Percentiles rank a stretch among this genome's conserved stretches.
These are phyloP conservation scores for Cheumatopsyche charites DNA, from an alignment of 1,140 invertebrate genomes.

Conservation along the genomic window DNA sequence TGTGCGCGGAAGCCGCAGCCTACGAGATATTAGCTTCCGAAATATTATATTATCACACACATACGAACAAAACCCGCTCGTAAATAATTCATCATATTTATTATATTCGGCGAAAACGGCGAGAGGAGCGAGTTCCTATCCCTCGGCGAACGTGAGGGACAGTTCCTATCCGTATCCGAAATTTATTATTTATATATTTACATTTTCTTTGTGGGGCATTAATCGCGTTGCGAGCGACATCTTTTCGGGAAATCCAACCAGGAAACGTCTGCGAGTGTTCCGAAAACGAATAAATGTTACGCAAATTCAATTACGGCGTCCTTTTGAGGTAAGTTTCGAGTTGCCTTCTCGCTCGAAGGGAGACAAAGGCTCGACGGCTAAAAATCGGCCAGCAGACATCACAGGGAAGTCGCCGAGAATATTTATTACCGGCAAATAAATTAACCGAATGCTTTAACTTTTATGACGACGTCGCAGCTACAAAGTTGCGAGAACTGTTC, in stretches of 20 bases:
- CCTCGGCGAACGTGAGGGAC: no score
- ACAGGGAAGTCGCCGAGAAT: neutral
- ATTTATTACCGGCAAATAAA: conserved; percentile 25
- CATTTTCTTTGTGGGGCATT: conserved; percentile 10
- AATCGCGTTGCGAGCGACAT: neutral
- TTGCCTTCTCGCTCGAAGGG: neutral
- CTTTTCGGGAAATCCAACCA: neutral
- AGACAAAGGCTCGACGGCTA: neutral
- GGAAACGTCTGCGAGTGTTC: conserved; percentile 2
- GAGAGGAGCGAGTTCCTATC: no score
- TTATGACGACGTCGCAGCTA: neutral
- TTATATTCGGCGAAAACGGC: no score
- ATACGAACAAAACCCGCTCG: no score
- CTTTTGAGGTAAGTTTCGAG: conserved; percentile 12
- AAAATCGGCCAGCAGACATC: neutral
- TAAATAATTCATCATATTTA: no score
- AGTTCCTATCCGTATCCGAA: no score
- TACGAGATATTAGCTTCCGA: no score
- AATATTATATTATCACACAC: no score
- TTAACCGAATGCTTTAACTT: conserved; percentile 26
- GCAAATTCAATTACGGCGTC: conserved; percentile 17
- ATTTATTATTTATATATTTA: conserved; percentile 2
- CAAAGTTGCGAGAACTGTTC: neutral
- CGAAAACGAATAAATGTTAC: conserved; percentile 14
- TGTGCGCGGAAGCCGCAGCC: no score